phyloP scores from a whole-genome alignment of 1,140 invertebrate species.

The Diachasma alloeum region DNA sequence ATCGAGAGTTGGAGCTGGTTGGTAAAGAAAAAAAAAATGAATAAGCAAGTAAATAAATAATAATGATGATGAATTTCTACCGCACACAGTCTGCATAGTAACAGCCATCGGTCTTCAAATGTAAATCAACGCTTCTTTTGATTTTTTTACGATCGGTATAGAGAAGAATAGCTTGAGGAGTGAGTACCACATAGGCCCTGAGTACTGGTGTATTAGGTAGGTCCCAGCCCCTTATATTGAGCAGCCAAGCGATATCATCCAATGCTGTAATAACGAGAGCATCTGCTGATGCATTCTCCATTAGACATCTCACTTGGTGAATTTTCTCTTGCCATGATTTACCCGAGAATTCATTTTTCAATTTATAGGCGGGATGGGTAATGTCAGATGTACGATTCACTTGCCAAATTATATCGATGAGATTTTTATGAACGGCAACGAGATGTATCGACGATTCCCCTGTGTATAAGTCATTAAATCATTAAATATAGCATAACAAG shows the following conservation, averaged over 20 bases:
- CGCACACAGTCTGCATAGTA: constrained; percentile 72
- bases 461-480: too few species aligned
- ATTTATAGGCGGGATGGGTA: constrained; percentile 63
- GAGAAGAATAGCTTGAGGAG: constrained; percentile 69
- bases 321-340: constrained; percentile 80
- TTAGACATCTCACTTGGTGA: constrained; percentile 70
- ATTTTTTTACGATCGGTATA: constrained; percentile 72
- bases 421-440: constrained; percentile 74
- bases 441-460: constrained; percentile 68
- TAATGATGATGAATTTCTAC: constrained; percentile 50
- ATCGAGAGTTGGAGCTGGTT: too few species aligned
- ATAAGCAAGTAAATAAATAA: too few species aligned
- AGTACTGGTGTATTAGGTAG: constrained; percentile 88
- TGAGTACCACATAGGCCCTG: constrained; percentile 80
- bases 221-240: constrained; percentile 94
- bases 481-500: too few species aligned
- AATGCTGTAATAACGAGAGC: constrained; percentile 87
- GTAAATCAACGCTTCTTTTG: constrained; percentile 62
- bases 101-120: constrained; percentile 71
- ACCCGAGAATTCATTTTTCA: constrained; percentile 70
- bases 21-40: too few species aligned
- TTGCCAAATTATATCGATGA: constrained; percentile 86
- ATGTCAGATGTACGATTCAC: constrained; percentile 67
- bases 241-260: constrained; percentile 93
- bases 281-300: constrained; percentile 74